These are phyloP conservation scores for Alligator mississippiensis DNA, from an alignment of 2,113 vertebrate genomes.

Conservation along the genomic window DNA sequence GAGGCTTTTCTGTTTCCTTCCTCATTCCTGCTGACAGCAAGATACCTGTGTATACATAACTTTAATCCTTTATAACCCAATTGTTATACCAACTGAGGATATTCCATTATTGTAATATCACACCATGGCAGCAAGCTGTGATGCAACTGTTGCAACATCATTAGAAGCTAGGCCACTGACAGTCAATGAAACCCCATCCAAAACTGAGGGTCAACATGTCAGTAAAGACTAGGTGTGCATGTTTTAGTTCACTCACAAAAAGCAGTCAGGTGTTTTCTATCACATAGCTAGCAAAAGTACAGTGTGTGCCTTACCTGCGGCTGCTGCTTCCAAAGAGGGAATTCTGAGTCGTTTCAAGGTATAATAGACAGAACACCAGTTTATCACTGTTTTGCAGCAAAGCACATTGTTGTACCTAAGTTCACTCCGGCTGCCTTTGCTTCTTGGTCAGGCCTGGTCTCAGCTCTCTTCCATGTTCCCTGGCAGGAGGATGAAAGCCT, in stretches of 20 bases:
- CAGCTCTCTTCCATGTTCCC: too few relatives aligned
- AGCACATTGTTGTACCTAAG: neutral
- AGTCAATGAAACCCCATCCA: neutral
- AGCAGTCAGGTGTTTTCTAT: neutral
- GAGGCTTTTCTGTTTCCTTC: neutral
- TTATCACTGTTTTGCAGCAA: neutral
- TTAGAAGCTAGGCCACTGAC: neutral
- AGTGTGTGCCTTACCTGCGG: neutral
- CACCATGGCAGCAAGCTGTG: neutral
- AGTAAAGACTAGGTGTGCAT: neutral
- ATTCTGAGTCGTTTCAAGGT: neutral
- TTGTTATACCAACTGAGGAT: neutral
- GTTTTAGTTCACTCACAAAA: neutral
- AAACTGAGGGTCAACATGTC: neutral
- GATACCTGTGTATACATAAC: neutral
- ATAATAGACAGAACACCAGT: neutral
- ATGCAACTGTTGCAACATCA: neutral
- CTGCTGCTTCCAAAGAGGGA: neutral
- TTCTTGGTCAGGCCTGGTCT: neutral
- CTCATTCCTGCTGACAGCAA: too few relatives aligned
- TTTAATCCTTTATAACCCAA: neutral
- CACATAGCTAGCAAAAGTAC: neutral
- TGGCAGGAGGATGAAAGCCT: too few relatives aligned
- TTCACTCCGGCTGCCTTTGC: neutral
- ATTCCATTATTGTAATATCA: neutral